phyloP scores from a whole-genome alignment of 2,888 invertebrate species.

The Phlogophora meticulosa region DNA sequence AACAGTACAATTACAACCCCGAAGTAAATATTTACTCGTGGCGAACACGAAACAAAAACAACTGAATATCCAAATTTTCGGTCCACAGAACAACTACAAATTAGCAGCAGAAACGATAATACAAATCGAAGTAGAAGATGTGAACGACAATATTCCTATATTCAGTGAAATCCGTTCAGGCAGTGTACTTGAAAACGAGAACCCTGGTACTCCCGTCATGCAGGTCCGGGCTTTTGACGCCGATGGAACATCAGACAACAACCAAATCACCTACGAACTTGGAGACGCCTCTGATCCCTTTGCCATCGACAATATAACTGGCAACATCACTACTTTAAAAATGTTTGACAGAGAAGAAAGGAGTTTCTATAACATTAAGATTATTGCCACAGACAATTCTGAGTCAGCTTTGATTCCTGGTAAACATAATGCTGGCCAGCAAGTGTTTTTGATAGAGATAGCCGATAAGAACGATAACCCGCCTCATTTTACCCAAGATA shows the following conservation, averaged over 20 bases:
- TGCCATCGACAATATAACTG: constrained; percentile 95
- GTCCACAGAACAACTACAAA: constrained; percentile 93
- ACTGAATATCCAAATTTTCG: constrained; percentile 3
- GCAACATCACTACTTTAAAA: constrained; percentile 95
- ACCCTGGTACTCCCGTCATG: constrained; percentile 96
- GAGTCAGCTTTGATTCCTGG: constrained; percentile 94
- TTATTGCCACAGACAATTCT: constrained; percentile 97
- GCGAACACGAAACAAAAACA: background rate
- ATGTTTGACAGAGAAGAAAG: constrained; percentile 96
- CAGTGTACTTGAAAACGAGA: constrained; percentile 96
- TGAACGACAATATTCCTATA: constrained; percentile 97
- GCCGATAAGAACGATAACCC: constrained; percentile 99
- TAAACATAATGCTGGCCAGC: constrained; percentile 94
- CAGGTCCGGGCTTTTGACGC: constrained; percentile 96
- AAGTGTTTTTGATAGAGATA: constrained; percentile 97
- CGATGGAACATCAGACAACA: constrained; percentile 96
- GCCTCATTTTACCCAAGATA: constrained; percentile 95
- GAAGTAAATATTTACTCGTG: background rate
- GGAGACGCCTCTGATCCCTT: constrained; percentile 94
- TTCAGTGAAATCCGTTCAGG: constrained; percentile 96
- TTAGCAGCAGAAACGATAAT: constrained; percentile 95
- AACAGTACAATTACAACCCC: background rate
- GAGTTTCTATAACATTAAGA: constrained; percentile 96
- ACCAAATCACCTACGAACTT: constrained; percentile 95
- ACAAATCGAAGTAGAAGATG: constrained; percentile 95